Evolutionary conservation across 2,113 vertebrate genomes (phyloP), one percentile per base, ranked within the genome.

Genomic region (Fukomys damarensis): DNA sequence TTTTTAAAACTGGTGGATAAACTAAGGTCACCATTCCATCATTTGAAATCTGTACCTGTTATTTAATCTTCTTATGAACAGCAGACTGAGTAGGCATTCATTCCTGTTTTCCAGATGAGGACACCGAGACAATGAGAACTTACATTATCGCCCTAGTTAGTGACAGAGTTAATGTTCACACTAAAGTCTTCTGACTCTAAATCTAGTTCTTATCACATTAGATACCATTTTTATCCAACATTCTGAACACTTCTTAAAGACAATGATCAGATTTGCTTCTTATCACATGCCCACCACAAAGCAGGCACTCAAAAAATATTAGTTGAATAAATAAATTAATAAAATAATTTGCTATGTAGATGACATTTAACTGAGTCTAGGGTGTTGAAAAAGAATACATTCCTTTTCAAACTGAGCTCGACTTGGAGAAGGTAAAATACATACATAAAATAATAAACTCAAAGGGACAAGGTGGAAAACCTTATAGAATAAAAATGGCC

Each of bases 241-340:
- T 1, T 38, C 76, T 77, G 61, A 92, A 63, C 17, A 70, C 30
- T 32, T 54, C n/a, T 59, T n/a, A 68, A 77, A 72, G 22, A 77
- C 14, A 65, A 32, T 26, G 46, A 32, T 1, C 8, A 20, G 35
- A 49, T 65, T 68, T 82, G 10, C 65, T 22, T 93, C 74, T 79
- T 58, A 79, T 16, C 13, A 54, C 22, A 82, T 35, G 3, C 35
- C 9, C 35, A 92, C 56, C 43, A 90, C 68, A 84, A 52, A 77
- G 26, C n/a, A 81, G 7, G 43, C 11, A 58, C 28, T 46, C 65
- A 91, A 93, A 46, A 93, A 88, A 43, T 70, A 35, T 46, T 87
- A 92, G 38, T 66, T 92, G 28, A 96, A 68, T 89, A 93, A 83
- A 9, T 81, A 30, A 81, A 86, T 19, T 7, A 86, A 79, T 83